Conservation (phyloP, 2,113 vertebrate genomes). For the Corydoras maculifer region DNA sequence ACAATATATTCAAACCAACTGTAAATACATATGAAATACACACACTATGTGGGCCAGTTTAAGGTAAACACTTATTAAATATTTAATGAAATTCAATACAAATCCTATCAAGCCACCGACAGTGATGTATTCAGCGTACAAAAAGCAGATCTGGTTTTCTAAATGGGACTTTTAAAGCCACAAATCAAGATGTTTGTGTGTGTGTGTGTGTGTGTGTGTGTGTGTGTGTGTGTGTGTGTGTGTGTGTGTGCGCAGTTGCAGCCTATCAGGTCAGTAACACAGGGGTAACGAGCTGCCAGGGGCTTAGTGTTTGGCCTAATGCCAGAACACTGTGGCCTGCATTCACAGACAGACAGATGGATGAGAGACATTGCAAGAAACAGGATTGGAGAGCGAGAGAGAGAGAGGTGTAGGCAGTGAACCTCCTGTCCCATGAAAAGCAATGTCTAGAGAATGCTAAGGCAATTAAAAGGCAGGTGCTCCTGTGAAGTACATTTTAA, state of each 20-base stretch:
- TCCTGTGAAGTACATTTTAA: neutral
- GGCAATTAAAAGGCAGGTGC: slow-evolving; percentile 29
- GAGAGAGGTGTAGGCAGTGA: slow-evolving; percentile 54
- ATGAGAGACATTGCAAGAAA: neutral
- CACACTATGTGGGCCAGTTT: neutral
- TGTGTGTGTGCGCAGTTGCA: slow-evolving; percentile 5
- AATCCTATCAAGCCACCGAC: neutral
- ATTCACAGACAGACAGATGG: slow-evolving; percentile 13
- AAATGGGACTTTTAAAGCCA: neutral
- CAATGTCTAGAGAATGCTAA: slow-evolving; percentile 3
- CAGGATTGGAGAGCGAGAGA: neutral
- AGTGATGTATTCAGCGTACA: neutral
- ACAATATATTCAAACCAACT: neutral
- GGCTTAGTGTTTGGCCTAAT: slow-evolving; percentile 38
- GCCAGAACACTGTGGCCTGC: slow-evolving; percentile 37
- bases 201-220: slow-evolving; percentile 35
- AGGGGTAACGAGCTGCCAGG: slow-evolving; percentile 44
- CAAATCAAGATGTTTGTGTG: slow-evolving; percentile 21
- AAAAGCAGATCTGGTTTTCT: neutral
- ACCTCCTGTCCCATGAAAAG: slow-evolving; percentile 29
- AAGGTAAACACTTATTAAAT: neutral
- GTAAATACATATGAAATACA: neutral
- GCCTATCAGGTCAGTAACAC: slow-evolving; percentile 40
- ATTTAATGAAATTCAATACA: neutral
- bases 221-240: slow-evolving; percentile 20